Evolutionary conservation across 2,797 vertebrate species (phyloP), one percentile per base, ranked within the genome.

Genomic region (Poecilia gillii): DNA sequence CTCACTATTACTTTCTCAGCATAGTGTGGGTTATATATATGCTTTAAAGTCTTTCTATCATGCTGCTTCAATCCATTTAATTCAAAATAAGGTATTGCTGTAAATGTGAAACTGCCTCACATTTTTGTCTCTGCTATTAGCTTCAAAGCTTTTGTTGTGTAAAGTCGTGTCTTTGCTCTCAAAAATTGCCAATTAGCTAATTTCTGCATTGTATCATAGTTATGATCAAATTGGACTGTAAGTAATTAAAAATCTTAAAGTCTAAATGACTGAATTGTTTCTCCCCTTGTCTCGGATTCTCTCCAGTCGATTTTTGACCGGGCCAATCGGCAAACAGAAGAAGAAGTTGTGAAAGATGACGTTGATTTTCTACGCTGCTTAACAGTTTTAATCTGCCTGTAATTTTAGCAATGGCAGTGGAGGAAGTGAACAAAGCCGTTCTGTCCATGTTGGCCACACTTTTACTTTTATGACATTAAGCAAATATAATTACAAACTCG

Each of bases 101-200:
- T n/a, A 55, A 41, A 55, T 55, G 12, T 25, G 16, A 36, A 49
- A 39, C 36, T 62, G 12, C 16, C 49, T 79, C 20, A 51, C 47
- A 43, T 79, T 81, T 73, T 3, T 66, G 2, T 14, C n/a, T 12
- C 68, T 57, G 18, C 71, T 39, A 33, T 76, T 3, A 55, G 62
- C 14, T 73, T 28, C 70, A 41, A 76, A 73, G 46, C 59, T 75
- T 77, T 46, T 43, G 11, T 75, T 33, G 43, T 71, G 14, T 73
- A 62, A 5, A 78, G 1, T 23, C 66, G 1, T 18, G 25, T 78
- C 25, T n/a, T 59, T 83, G 73, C 72, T 76, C 55, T 62, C 25
- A 7, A 70, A 45, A 59, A 66, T 64, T 39, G 28, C 39, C 6
- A 47, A 77, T 73, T 78, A 72, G 25, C 31, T 57, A 9, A 45